Evolutionary conservation across 2,888 invertebrate species (phyloP).

Genomic region (Xylocampa areola): DNA sequence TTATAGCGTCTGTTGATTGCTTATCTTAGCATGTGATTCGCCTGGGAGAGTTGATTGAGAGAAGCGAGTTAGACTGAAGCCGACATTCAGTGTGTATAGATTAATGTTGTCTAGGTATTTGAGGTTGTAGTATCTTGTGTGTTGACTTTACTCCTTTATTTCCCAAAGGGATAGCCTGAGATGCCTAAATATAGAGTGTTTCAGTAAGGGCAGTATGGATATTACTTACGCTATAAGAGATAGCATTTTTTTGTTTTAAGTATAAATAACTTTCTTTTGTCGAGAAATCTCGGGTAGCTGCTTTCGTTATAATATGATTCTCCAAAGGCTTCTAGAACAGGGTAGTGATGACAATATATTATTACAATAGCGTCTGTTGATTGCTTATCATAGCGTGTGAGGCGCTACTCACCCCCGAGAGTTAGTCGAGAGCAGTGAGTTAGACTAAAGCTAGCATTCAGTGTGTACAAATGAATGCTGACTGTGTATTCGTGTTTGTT

Average conservation of each 20-base stretch:
- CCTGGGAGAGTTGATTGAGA: constrained; percentile 24
- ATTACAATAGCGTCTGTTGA: constrained; percentile 12
- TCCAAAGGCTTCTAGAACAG: too few species aligned
- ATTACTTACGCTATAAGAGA: too few species aligned
- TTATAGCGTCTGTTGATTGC: constrained; percentile 12
- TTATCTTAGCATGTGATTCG: constrained; percentile 17
- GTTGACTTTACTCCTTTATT: background rate
- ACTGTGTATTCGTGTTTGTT: background rate
- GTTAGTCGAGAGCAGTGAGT: constrained; percentile 27
- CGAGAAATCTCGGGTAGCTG: too few species aligned
- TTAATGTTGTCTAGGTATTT: constrained; percentile 6
- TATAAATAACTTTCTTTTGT: too few species aligned
- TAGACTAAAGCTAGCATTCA: constrained; percentile 11
- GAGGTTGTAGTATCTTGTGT: background rate
- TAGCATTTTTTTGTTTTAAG: too few species aligned
- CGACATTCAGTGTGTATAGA: constrained; percentile 7
- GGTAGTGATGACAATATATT: too few species aligned
- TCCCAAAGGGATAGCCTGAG: background rate
- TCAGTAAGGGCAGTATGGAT: too few species aligned
- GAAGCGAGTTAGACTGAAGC: constrained; percentile 17
- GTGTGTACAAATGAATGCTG: constrained; percentile 10
- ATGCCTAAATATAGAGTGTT: too few species aligned
- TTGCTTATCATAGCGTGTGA: constrained; percentile 16
- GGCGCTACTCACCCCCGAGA: constrained; percentile 9
- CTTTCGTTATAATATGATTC: too few species aligned